Evolutionary conservation across 2,113 vertebrate species (phyloP).

Genomic region (Epinephelus moara): DNA sequence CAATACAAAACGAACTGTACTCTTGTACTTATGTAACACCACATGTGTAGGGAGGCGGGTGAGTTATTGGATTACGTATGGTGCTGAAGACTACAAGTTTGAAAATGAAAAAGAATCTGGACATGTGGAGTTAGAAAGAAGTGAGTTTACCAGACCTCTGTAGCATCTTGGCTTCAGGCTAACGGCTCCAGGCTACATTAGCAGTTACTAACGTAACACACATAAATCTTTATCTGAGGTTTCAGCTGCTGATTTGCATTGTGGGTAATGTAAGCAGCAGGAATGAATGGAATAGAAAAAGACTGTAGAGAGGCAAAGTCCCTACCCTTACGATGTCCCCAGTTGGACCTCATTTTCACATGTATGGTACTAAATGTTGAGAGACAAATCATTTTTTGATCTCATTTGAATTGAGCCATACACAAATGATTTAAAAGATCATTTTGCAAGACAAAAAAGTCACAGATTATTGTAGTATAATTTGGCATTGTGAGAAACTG

Average conservation of each 20-base stretch:
- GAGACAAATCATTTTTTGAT: too few relatives aligned
- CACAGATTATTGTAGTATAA: too few relatives aligned
- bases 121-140: neutral
- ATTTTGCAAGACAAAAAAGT: too few relatives aligned
- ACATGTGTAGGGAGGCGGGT: neutral
- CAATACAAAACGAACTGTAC: slow-evolving; percentile 5
- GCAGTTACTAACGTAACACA: neutral
- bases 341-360: too few relatives aligned
- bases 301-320: too few relatives aligned
- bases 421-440: too few relatives aligned
- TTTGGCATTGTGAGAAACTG: too few relatives aligned
- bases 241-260: neutral
- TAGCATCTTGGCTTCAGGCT: neutral
- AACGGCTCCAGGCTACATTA: neutral
- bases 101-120: neutral
- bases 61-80: neutral
- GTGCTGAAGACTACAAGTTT: neutral
- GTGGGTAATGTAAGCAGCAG: neutral
- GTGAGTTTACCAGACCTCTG: neutral
- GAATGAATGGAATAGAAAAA: neutral
- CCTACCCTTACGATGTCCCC: too few relatives aligned
- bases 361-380: too few relatives aligned
- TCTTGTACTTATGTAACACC: neutral
- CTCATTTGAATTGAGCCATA: too few relatives aligned
- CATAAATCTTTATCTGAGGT: neutral